These are phyloP conservation scores for Cabera pusaria DNA, from an alignment of 2,888 invertebrate genomes.

Conservation along the genomic window DNA sequence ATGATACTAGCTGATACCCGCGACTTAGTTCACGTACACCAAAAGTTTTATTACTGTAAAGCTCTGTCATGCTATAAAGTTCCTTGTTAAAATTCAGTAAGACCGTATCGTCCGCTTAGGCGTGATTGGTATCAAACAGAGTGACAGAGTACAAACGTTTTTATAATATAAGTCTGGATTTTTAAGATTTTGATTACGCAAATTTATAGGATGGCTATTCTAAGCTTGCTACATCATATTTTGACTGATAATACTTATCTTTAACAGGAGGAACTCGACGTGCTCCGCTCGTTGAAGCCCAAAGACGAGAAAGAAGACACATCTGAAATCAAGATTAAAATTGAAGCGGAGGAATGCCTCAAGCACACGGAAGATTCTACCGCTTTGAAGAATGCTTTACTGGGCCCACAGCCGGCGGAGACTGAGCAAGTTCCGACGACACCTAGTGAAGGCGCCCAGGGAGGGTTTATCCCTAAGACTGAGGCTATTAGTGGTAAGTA, in stretches of 20 bases:
- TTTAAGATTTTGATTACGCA: too few relatives aligned
- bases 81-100: too few relatives aligned
- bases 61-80: too few relatives aligned
- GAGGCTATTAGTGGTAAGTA: constrained; percentile 55
- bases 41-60: too few relatives aligned
- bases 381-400: constrained; percentile 70
- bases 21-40: too few relatives aligned
- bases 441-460: constrained; percentile 39
- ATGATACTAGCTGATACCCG: too few relatives aligned
- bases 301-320: constrained; percentile 84
- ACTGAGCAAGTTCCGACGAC: constrained; percentile 46
- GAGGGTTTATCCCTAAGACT: constrained; percentile 45
- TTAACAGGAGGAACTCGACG: constrained; percentile 87
- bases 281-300: constrained; percentile 86
- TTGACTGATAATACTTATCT: neutral
- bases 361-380: constrained; percentile 76
- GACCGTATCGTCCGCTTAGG: too few relatives aligned
- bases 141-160: too few relatives aligned
- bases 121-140: too few relatives aligned
- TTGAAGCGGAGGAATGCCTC: constrained; percentile 60
- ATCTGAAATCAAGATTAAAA: constrained; percentile 40
- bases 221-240: too few relatives aligned
- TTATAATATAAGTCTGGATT: too few relatives aligned
- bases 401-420: constrained; percentile 67
- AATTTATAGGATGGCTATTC: too few relatives aligned